Evolutionary conservation across 2,113 vertebrate genomes (phyloP).

Genomic region (Theropithecus gelada): DNA sequence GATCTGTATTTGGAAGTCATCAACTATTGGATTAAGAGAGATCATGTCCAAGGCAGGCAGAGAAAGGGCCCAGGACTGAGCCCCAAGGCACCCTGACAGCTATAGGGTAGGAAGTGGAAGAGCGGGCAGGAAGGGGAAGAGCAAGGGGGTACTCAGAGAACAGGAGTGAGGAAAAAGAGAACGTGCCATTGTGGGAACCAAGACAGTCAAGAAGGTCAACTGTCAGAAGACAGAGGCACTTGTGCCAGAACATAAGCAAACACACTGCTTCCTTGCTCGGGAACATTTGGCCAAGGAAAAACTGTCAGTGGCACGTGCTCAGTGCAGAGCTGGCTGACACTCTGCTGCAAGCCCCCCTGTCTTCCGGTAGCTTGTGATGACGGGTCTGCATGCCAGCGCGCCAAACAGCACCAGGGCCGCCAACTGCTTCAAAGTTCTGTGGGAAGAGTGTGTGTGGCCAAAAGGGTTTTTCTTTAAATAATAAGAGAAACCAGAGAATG

Average conservation of each 20-base stretch:
- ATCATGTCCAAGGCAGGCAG: neutral
- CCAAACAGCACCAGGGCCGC: neutral
- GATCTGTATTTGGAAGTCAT: neutral
- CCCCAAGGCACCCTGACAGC: neutral
- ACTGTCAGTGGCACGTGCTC: neutral
- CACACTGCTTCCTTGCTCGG: neutral
- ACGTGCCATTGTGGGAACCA: fast-evolving
- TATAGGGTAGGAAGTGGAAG: neutral
- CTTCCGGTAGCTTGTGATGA: neutral
- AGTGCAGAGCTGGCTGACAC: neutral
- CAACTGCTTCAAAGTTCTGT: neutral
- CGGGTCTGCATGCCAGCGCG: neutral
- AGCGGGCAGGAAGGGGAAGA: neutral
- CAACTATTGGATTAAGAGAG: neutral
- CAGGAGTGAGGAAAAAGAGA: neutral
- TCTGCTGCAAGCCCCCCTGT: neutral
- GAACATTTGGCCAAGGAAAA: neutral
- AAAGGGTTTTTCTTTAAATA: neutral
- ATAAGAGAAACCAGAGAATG: neutral
- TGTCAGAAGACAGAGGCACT: neutral
- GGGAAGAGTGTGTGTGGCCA: neutral
- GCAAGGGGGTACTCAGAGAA: neutral
- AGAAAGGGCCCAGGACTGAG: neutral
- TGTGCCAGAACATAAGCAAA: neutral
- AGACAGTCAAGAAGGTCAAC: neutral